A percentile compares a stretch with the other conserved stretches of the same genome.
phyloP scores from a whole-genome alignment of 2,797 vertebrate species.

The Rallus crepitans region DNA sequence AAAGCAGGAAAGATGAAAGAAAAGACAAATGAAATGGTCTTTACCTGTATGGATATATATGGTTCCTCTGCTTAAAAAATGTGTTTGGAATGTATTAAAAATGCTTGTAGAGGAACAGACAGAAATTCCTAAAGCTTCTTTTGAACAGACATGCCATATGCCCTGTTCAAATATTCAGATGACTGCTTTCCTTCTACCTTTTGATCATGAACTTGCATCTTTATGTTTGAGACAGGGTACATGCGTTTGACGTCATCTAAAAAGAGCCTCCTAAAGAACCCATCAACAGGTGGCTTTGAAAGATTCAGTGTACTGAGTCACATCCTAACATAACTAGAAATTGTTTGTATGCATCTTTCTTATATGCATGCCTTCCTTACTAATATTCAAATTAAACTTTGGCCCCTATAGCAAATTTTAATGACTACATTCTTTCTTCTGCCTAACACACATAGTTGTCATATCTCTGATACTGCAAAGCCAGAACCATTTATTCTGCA shows the following conservation, averaged over 20 bases:
- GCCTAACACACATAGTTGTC: slow-evolving; percentile 29
- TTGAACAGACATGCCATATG: neutral
- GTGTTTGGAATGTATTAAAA: neutral
- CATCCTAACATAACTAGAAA: neutral
- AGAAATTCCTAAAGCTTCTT: neutral
- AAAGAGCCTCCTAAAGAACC: neutral
- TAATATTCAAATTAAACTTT: neutral
- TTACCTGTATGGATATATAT: neutral
- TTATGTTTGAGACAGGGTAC: neutral
- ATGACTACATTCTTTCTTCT: slow-evolving; percentile 23
- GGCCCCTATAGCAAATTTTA: neutral
- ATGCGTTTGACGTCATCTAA: fast-evolving
- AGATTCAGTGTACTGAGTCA: neutral
- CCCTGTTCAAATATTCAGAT: neutral
- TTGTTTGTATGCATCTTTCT: neutral
- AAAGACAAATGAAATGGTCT: neutral
- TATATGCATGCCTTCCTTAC: neutral
- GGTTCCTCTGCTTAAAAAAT: neutral
- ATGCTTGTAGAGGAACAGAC: neutral
- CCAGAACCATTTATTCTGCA: slow-evolving; percentile 64
- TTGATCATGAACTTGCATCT: neutral
- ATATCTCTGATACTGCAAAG: slow-evolving; percentile 60
- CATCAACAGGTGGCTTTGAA: neutral
- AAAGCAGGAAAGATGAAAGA: neutral
- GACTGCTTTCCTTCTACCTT: neutral